These are phyloP conservation scores for Agrotis clavis DNA, from an alignment of 2,888 invertebrate species.

Conservation along the genomic window DNA sequence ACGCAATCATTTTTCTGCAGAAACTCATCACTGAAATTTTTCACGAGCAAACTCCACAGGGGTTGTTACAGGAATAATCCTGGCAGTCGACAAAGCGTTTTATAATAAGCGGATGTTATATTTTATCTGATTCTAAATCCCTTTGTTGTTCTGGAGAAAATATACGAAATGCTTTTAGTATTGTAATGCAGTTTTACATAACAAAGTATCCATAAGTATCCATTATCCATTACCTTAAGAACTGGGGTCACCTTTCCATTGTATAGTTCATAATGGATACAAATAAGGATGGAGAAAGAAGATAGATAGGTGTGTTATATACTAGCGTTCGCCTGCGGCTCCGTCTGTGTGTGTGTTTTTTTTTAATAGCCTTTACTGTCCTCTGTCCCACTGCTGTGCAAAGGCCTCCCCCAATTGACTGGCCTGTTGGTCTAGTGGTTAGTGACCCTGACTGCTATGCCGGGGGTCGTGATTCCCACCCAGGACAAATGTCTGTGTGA, in stretches of 20 bases:
- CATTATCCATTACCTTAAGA: too few species aligned
- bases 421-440: too few species aligned
- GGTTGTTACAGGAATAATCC: conserved; percentile 20
- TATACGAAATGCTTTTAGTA: conserved; percentile 40
- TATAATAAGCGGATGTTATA: conserved; percentile 42
- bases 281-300: not conserved
- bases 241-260: conserved; percentile 18
- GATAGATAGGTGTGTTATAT: not conserved
- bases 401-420: too few species aligned
- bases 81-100: not conserved
- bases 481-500: too few species aligned
- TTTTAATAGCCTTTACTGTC: too few species aligned
- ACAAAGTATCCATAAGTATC: conserved; percentile 47
- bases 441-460: too few species aligned
- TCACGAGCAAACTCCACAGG: conserved; percentile 18
- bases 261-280: not conserved
- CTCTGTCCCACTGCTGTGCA: too few species aligned
- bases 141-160: conserved; percentile 36
- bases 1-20: conserved; percentile 21
- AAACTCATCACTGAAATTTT: conserved; percentile 48
- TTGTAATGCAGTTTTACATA: conserved; percentile 60
- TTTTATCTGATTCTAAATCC: conserved; percentile 54
- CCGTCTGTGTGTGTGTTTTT: not conserved
- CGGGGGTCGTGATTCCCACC: too few species aligned
- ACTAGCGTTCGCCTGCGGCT: not conserved